phyloP scores from a whole-genome alignment of 2,797 vertebrate species.

The Sebastolobus alascanus region DNA sequence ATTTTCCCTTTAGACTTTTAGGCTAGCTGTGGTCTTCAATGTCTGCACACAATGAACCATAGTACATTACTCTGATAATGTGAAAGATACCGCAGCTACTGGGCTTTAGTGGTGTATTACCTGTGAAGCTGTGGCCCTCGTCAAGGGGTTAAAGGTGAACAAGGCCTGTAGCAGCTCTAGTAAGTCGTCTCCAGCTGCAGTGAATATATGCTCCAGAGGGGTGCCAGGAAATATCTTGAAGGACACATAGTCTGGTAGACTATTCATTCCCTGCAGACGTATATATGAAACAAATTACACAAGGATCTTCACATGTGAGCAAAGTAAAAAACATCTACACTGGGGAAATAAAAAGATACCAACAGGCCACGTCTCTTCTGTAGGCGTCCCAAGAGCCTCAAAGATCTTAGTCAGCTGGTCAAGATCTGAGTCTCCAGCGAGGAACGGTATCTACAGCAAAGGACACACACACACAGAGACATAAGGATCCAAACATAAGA shows the following conservation, averaged over 20 bases:
- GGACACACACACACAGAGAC: constrained; percentile 1
- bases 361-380: constrained; percentile 97
- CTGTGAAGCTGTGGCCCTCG: constrained; percentile 76
- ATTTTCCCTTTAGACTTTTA: background rate
- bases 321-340: background rate
- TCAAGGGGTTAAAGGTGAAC: constrained; percentile 93
- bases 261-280: constrained; percentile 89
- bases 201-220: constrained; percentile 96
- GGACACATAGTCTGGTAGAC: constrained; percentile 94
- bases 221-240: constrained; percentile 97
- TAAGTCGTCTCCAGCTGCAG: constrained; percentile 95
- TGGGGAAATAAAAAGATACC: constrained; percentile 57
- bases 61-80: background rate
- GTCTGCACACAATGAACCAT: background rate
- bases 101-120: constrained; percentile 39
- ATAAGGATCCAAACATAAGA: constrained; percentile 9
- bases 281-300: constrained; percentile 26
- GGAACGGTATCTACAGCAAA: constrained; percentile 91
- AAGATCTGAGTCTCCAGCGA: constrained; percentile 97
- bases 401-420: constrained; percentile 98
- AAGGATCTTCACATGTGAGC: background rate
- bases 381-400: constrained; percentile 96
- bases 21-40: background rate
- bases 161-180: constrained; percentile 92
- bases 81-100: background rate